These are phyloP conservation scores for Tetraneura akinire DNA, from an alignment of 1,140 invertebrate genomes.

Conservation along the genomic window DNA sequence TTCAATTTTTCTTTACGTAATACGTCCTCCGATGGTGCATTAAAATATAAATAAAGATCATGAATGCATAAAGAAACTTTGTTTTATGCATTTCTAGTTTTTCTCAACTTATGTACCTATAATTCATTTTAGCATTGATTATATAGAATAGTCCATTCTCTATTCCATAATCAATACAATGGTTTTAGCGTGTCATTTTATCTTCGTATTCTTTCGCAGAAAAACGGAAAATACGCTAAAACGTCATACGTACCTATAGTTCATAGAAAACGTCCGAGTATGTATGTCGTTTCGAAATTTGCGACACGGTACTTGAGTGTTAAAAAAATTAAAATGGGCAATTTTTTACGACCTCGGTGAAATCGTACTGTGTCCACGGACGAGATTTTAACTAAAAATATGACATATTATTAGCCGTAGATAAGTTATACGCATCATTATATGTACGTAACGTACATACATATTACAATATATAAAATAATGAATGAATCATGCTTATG, in stretches of 20 bases:
- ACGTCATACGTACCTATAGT: neutral
- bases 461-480: neutral
- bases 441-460: neutral
- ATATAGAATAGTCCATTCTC: too few species aligned
- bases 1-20: too few species aligned
- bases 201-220: constrained; percentile 24
- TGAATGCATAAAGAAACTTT: too few species aligned
- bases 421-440: too few species aligned
- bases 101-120: neutral
- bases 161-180: too few species aligned
- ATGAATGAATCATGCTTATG: neutral
- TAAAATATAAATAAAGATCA: too few species aligned
- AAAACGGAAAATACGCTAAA: constrained; percentile 30
- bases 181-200: neutral
- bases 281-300: neutral
- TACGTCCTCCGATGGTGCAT: too few species aligned
- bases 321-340: constrained; percentile 4
- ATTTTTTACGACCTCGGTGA: constrained; percentile 35
- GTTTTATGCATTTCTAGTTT: neutral
- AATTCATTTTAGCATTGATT: too few species aligned
- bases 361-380: neutral
- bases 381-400: constrained; percentile 12
- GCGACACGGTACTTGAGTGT: neutral
- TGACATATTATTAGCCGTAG: neutral
- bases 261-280: constrained; percentile 34